Evolutionary conservation across 2,888 invertebrate species (phyloP).

Genomic region (Drosophila aldrichi): DNA sequence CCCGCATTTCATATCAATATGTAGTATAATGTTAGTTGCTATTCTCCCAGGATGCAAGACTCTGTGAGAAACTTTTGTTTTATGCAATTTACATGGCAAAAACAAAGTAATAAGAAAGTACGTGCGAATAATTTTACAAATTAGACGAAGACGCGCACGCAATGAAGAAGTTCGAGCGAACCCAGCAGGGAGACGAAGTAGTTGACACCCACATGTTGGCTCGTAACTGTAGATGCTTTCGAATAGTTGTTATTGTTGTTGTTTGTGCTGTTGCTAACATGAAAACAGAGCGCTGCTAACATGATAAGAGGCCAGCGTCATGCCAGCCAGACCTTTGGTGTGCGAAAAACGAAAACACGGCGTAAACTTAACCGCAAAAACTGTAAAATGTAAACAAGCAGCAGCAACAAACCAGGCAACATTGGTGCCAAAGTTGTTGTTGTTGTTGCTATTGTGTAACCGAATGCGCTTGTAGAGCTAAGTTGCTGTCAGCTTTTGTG

Average conservation of each 20-base stretch:
- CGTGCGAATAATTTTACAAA: constrained; percentile 76
- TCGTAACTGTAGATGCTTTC: constrained; percentile 47
- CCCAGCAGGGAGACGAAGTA: background rate
- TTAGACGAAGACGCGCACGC: constrained; percentile 54
- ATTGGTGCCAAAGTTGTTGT: constrained; percentile 30
- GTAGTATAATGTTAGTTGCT: constrained; percentile 9
- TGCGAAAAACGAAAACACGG: constrained; percentile 49
- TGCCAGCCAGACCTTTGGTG: constrained; percentile 28
- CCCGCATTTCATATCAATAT: constrained; percentile 21
- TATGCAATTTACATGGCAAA: constrained; percentile 53
- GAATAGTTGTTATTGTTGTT: constrained; percentile 10
- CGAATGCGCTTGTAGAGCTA: constrained; percentile 25
- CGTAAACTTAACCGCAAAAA: constrained; percentile 67
- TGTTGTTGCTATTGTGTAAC: constrained; percentile 48
- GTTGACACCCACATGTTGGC: constrained; percentile 54
- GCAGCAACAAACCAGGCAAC: constrained; percentile 49
- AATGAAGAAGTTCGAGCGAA: constrained; percentile 11
- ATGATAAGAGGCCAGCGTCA: constrained; percentile 66
- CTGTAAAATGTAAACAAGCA: constrained; percentile 66
- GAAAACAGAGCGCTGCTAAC: constrained; percentile 60
- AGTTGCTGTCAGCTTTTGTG: constrained; percentile 40
- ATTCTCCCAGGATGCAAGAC: constrained; percentile 26
- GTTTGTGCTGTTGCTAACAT: constrained; percentile 35
- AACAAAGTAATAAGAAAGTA: constrained; percentile 77
- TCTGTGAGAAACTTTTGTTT: constrained; percentile 46